Evolutionary conservation across 2,888 invertebrate genomes (phyloP), one percentile per base, ranked within the genome.

Genomic region (Pyrochroa serraticornis): DNA sequence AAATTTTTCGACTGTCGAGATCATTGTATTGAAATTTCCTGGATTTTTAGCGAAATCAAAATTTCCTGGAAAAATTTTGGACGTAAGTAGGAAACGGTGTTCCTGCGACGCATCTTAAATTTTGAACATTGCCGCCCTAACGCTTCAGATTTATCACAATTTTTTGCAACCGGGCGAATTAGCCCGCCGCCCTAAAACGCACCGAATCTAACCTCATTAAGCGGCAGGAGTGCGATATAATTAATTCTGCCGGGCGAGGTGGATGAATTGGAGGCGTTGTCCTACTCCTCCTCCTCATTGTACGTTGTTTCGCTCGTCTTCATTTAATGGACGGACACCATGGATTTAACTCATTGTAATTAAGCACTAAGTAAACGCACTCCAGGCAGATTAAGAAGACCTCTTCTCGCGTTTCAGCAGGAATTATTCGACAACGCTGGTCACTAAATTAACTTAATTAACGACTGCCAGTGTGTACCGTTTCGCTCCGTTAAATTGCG

Each of bases 361-460:
- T 58, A 61, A 58, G 50, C 47, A 35, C 51, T 58, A 47, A 58
- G 58, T 50, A 61, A 61, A 61, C 61, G 43, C 46, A 61, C 54
- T 42, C 46, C 42, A 56, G 54, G 30, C 48, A 49, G 56, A 62
- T 58, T 55, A 58, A 62, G 47, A 55, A 48, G 42, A 39, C 12
- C 55, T 51, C 54, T 56, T 55, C 54, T 61, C 61, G 50, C 61
- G 51, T 61, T 61, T 61, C 61, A 54, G 42, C 54, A 51, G 52
- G 51, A 61, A 58, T 62, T 58, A 62, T 59, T 62, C 58, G 51
- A 58, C 62, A 45, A 52, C 52, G 44, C 36, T 52, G 62, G 62
- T 59, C 62, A 58, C 55, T 58, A 62, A 58, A 62, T 58, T 62
- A 56, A 55, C 45, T 56, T 58, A 58, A 62, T 58, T 58, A 56